A percentile compares a stretch with the other conserved stretches of the same genome.
Conservation (phyloP, 2,113 vertebrate species). For the Ascaphus truei region DNA sequence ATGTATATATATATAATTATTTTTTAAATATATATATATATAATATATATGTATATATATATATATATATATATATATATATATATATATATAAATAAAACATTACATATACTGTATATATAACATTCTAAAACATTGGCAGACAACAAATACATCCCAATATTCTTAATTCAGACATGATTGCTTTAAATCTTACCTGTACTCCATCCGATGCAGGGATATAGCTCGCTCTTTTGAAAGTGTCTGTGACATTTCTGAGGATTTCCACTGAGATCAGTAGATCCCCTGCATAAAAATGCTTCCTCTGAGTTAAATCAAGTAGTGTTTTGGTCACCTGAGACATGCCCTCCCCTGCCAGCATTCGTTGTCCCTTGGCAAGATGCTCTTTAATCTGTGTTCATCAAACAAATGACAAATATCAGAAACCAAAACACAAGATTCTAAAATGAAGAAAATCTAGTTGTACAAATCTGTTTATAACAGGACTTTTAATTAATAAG, state of each 20-base stretch:
- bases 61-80: no score
- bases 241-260: conserved; percentile 95
- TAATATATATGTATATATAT: no score
- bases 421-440: conserved; percentile 48
- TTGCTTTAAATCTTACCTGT: conserved; percentile 71
- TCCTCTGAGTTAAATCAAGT: conserved; percentile 93
- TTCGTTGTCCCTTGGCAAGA: conserved; percentile 92
- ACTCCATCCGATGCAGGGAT: conserved; percentile 94
- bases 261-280: conserved; percentile 96
- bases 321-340: conserved; percentile 96
- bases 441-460: neutral
- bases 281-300: conserved; percentile 94
- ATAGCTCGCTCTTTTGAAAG: conserved; percentile 94
- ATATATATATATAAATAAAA: no score
- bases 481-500: no score
- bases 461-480: no score
- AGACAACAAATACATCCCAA: no score
- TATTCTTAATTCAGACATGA: neutral
- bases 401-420: conserved; percentile 47
- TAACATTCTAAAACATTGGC: no score
- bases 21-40: no score
- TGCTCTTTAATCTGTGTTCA: conserved; percentile 88
- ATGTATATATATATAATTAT: no score
- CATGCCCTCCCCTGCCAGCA: conserved; percentile 92
- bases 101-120: no score